A percentile compares a stretch with the other conserved stretches of the same genome.
phyloP scores from a whole-genome alignment of 2,888 invertebrate species.

The Mythimna loreyi region DNA sequence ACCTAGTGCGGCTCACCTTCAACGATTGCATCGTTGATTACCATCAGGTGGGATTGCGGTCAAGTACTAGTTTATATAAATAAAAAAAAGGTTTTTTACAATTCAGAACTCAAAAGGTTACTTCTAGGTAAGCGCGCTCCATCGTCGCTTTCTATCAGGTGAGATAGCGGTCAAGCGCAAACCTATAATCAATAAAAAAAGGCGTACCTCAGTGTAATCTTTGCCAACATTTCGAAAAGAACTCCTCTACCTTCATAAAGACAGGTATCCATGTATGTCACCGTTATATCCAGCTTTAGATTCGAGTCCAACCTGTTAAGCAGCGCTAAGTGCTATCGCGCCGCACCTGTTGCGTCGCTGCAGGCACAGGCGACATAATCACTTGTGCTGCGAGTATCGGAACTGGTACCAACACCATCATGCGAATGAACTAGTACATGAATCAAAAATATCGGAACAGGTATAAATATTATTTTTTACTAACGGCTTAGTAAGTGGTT shows the following conservation, averaged over 20 bases:
- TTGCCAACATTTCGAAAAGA: not conserved
- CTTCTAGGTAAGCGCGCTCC: no score
- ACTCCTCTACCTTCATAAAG: not conserved
- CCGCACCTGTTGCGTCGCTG: conserved; percentile 43
- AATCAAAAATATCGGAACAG: not conserved
- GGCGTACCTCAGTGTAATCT: not conserved
- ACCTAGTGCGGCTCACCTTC: no score
- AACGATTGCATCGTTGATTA: no score
- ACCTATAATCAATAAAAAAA: no score
- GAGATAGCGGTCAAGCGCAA: no score
- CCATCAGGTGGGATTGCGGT: no score
- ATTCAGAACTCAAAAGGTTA: not conserved
- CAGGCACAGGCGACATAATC: not conserved
- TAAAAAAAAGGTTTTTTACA: no score
- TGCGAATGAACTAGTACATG: no score
- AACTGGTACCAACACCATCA: not conserved
- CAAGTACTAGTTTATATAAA: no score
- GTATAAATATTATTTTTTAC: not conserved
- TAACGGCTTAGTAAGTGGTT: not conserved
- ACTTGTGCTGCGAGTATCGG: conserved; percentile 6
- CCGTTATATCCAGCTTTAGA: conserved; percentile 3
- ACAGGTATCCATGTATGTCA: not conserved
- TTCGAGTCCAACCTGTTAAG: conserved; percentile 1
- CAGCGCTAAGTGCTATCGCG: not conserved
- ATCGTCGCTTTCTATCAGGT: no score